Evolutionary conservation across 2,888 invertebrate genomes (phyloP).

Genomic region (Hirudinaria manillensis): DNA sequence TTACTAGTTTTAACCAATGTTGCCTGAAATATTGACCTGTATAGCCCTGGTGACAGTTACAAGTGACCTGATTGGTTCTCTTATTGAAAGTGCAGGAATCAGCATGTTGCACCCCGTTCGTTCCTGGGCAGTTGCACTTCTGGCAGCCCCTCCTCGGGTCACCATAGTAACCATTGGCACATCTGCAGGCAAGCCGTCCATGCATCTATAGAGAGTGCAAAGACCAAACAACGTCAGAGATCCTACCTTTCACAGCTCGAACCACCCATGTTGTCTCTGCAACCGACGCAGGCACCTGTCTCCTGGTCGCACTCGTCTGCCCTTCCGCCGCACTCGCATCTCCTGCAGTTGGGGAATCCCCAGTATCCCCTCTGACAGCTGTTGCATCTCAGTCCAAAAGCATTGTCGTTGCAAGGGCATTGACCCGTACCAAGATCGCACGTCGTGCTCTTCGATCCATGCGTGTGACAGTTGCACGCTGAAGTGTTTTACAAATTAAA

Average conservation of each 20-base stretch:
- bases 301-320: slow-evolving; percentile 84
- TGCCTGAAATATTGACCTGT: slow-evolving; percentile 32
- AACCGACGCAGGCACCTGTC: slow-evolving; percentile 81
- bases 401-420: slow-evolving; percentile 80
- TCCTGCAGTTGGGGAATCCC: slow-evolving; percentile 81
- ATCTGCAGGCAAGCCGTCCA: slow-evolving; percentile 41
- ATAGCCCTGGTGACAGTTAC: slow-evolving; percentile 39
- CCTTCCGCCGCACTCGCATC: slow-evolving; percentile 93
- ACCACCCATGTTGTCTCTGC: slow-evolving; percentile 80
- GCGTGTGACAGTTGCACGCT: slow-evolving; percentile 87
- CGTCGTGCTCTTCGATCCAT: slow-evolving; percentile 80
- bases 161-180: slow-evolving; percentile 82
- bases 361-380: slow-evolving; percentile 62
- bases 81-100: slow-evolving; percentile 37
- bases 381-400: slow-evolving; percentile 69
- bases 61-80: slow-evolving; percentile 35
- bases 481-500: not conserved
- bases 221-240: not conserved
- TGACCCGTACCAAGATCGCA: slow-evolving; percentile 65
- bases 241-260: slow-evolving; percentile 70
- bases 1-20: too few relatives aligned
- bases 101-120: slow-evolving; percentile 38
- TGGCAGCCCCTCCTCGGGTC: slow-evolving; percentile 67
- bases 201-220: not conserved
- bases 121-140: slow-evolving; percentile 40